These are phyloP conservation scores for Gila orcuttii DNA, from an alignment of 2,113 vertebrate genomes.

Conservation along the genomic window DNA sequence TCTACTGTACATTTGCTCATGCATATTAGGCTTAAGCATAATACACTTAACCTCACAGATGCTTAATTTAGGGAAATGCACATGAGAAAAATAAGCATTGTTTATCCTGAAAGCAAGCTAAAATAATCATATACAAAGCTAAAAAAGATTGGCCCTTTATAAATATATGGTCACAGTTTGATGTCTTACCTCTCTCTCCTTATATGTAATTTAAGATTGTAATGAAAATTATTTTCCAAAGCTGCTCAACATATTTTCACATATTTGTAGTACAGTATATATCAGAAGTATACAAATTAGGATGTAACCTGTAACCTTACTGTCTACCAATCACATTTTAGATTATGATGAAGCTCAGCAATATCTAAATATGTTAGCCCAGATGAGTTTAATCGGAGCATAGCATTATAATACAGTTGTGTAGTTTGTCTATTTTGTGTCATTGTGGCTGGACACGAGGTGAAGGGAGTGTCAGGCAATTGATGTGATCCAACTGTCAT, in stretches of 20 bases:
- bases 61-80: too few relatives aligned
- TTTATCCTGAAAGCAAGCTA: neutral
- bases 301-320: neutral
- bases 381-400: neutral
- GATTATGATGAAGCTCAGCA: neutral
- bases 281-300: neutral
- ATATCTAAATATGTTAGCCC: neutral
- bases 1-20: neutral
- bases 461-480: conserved; percentile 5
- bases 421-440: conserved; percentile 11
- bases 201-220: neutral
- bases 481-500: conserved; percentile 53
- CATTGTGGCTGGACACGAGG: neutral
- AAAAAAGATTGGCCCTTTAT: too few relatives aligned
- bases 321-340: neutral
- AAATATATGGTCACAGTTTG: neutral
- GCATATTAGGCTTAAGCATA: neutral
- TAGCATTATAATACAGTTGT: neutral
- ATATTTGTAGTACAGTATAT: neutral
- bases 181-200: neutral
- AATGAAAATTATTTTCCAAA: neutral
- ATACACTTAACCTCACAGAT: neutral
- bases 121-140: neutral
- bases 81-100: neutral
- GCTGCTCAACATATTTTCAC: neutral